phyloP scores from a whole-genome alignment of 2,797 vertebrate species.

The Corythornis leucogaster region DNA sequence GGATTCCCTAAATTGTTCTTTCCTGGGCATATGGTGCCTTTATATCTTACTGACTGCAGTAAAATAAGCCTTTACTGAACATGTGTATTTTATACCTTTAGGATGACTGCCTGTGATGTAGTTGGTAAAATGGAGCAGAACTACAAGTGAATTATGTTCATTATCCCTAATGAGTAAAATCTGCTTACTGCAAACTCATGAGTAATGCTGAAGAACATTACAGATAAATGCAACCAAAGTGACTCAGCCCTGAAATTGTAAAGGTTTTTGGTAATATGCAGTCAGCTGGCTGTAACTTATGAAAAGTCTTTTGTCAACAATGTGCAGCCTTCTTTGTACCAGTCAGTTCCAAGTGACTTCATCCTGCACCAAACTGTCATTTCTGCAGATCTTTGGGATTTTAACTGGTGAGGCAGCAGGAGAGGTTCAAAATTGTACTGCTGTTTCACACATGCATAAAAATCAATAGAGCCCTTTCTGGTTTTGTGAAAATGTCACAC shows the following conservation, averaged over 20 bases:
- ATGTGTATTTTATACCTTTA: neutral
- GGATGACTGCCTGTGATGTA: neutral
- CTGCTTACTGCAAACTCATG: neutral
- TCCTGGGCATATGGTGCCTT: neutral
- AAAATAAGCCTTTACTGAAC: neutral
- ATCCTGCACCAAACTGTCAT: neutral
- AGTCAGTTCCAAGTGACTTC: neutral
- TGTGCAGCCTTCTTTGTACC: neutral
- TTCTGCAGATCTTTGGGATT: neutral
- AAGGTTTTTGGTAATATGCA: neutral
- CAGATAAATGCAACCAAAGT: neutral
- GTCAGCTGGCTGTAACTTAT: neutral
- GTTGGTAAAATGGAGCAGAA: neutral
- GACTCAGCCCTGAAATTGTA: neutral
- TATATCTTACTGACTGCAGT: neutral
- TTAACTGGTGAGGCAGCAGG: neutral
- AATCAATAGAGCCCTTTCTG: neutral
- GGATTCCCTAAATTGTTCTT: neutral
- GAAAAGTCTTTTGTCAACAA: neutral
- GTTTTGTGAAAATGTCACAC: neutral
- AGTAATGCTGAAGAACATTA: neutral
- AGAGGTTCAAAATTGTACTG: neutral
- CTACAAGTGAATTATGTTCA: neutral
- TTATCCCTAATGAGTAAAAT: constrained; percentile 23
- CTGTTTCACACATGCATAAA: neutral